These are phyloP conservation scores for Netelia inedita DNA, from an alignment of 2,888 invertebrate genomes.

Conservation along the genomic window DNA sequence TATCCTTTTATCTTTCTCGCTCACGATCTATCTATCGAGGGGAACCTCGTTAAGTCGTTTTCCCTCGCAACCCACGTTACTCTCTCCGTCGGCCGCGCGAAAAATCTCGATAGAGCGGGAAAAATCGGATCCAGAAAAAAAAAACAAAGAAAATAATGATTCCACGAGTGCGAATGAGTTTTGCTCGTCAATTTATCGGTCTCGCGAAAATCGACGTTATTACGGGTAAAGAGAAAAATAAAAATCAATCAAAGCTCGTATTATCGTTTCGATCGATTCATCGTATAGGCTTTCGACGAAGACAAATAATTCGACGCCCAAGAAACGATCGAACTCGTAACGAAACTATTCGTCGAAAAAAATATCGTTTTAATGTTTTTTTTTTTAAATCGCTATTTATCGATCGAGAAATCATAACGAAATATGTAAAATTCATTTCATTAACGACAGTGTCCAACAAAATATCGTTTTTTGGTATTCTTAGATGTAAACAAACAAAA, in stretches of 20 bases:
- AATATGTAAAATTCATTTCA: background rate
- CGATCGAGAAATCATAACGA: conserved; percentile 11
- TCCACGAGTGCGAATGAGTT: background rate
- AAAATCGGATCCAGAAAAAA: background rate
- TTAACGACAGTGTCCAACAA: too few species aligned
- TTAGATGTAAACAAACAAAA: background rate
- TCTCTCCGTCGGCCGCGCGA: background rate
- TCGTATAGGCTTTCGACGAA: background rate
- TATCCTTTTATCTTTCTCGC: background rate
- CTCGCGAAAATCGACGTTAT: background rate
- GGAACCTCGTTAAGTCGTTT: conserved; percentile 41
- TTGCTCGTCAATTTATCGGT: background rate
- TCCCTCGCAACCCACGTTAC: background rate
- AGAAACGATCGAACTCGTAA: too few species aligned
- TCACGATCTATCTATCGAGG: conserved; percentile 8
- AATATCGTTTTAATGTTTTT: too few species aligned
- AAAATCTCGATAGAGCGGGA: background rate
- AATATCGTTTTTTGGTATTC: too few species aligned
- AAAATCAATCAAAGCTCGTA: conserved; percentile 25
- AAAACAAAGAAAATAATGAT: background rate
- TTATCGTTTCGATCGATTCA: conserved; percentile 1
- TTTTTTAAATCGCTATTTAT: background rate
- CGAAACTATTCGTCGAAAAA: too few species aligned
- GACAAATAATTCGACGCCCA: too few species aligned
- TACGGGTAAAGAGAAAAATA: background rate